These are phyloP conservation scores for Xylocopa sonorina DNA, from an alignment of 1,140 invertebrate species.

Conservation along the genomic window DNA sequence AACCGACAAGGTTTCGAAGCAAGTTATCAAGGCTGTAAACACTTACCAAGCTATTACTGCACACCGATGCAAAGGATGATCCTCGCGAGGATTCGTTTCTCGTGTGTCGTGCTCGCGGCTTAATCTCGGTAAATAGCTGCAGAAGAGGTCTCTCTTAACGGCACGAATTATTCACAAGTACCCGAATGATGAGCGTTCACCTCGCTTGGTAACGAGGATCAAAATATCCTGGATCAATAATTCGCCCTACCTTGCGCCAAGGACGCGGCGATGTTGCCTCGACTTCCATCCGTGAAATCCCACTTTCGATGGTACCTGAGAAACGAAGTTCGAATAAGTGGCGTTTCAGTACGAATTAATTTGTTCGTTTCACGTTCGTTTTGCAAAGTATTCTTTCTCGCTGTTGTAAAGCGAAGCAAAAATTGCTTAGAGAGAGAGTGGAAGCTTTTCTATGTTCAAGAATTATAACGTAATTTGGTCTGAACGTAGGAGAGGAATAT, in stretches of 20 bases:
- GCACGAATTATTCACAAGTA: slow-evolving; percentile 57
- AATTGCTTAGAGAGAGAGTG: no score
- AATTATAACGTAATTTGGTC: neutral
- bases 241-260: neutral
- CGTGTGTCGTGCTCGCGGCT: slow-evolving; percentile 41
- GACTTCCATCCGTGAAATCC: neutral
- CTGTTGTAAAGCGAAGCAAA: no score
- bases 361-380: no score
- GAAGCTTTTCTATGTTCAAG: neutral
- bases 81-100: slow-evolving; percentile 62
- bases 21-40: no score
- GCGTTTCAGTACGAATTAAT: no score
- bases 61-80: slow-evolving; percentile 50
- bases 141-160: slow-evolving; percentile 34
- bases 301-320: neutral
- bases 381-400: no score
- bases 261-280: neutral
- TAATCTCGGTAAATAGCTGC: slow-evolving; percentile 57
- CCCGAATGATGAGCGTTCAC: slow-evolving; percentile 5
- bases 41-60: no score
- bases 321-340: neutral
- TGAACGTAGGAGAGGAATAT: neutral
- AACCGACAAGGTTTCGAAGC: no score
- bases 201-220: slow-evolving; percentile 50
- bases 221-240: slow-evolving; percentile 61